phyloP scores from a whole-genome alignment of 1,140 invertebrate species.

The Triops cancriformis region DNA sequence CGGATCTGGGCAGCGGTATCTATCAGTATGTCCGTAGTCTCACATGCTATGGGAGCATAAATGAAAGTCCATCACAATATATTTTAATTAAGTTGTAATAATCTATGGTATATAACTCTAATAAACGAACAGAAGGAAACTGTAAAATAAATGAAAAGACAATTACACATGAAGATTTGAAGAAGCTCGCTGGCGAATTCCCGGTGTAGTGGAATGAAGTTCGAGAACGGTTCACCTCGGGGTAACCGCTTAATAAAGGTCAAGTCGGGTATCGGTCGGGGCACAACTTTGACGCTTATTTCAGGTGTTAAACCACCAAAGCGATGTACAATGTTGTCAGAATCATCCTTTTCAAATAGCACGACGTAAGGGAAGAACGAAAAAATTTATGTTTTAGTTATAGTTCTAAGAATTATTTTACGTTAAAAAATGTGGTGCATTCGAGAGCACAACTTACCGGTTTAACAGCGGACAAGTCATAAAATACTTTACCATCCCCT shows the following conservation, averaged over 20 bases:
- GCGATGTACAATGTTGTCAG: not conserved
- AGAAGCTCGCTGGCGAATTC: conserved; percentile 27
- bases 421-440: no score
- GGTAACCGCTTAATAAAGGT: conserved; percentile 24
- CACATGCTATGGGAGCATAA: no score
- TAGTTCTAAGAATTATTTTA: no score
- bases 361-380: no score
- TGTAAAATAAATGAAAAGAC: not conserved
- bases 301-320: not conserved
- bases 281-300: not conserved
- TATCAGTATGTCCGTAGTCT: conserved; percentile 14
- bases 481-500: no score
- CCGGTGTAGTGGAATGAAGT: conserved; percentile 31
- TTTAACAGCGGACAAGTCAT: no score
- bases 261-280: conserved; percentile 14
- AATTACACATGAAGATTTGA: conserved; percentile 30
- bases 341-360: no score
- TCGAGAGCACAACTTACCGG: no score
- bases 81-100: conserved; percentile 19
- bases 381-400: no score
- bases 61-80: not conserved
- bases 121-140: no score
- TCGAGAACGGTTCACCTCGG: conserved; percentile 28
- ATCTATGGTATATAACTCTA: no score
- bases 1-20: conserved; percentile 28